phyloP scores from a whole-genome alignment of 2,113 vertebrate species.

The Lamprologus callipterus region DNA sequence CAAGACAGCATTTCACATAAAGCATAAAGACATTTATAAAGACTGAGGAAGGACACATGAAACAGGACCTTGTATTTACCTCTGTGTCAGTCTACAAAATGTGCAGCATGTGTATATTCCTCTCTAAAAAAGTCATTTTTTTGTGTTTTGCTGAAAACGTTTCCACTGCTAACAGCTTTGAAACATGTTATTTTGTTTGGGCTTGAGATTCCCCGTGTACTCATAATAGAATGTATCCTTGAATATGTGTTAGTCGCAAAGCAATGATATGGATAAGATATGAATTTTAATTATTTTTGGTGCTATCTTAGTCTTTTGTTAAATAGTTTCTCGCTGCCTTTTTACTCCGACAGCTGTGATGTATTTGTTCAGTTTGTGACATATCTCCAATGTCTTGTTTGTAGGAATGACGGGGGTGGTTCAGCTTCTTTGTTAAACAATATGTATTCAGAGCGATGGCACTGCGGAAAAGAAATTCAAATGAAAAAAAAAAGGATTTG shows the following conservation, averaged over 20 bases:
- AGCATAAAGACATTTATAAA: background rate
- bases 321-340: background rate
- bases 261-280: background rate
- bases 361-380: background rate
- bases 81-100: background rate
- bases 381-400: background rate
- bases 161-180: background rate
- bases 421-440: background rate
- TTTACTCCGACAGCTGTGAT: background rate
- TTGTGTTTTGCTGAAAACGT: background rate
- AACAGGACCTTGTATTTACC: background rate
- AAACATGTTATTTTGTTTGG: background rate
- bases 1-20: background rate
- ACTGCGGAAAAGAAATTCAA: background rate
- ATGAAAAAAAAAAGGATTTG: background rate
- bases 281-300: background rate
- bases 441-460: background rate
- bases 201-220: background rate
- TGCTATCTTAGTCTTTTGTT: background rate
- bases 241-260: background rate
- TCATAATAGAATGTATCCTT: background rate
- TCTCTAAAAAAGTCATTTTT: background rate
- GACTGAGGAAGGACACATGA: background rate
- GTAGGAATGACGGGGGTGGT: background rate
- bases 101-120: background rate